phyloP scores from a whole-genome alignment of 1,140 invertebrate genomes.

The Littorina saxatilis region DNA sequence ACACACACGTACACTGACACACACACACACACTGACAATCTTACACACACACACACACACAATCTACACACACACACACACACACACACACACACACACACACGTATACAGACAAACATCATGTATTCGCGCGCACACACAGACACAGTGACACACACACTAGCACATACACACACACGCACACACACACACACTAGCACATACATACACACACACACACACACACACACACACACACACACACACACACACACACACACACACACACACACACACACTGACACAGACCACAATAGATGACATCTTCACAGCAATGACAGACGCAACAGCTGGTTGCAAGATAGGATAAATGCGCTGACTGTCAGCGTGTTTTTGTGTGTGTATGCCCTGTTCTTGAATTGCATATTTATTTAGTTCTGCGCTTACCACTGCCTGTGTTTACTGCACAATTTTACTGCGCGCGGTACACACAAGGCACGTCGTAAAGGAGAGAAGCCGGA shows the following conservation, averaged over 20 bases:
- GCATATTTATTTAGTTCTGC: too few species aligned
- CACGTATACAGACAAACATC: not conserved
- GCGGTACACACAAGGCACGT: too few species aligned
- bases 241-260: not conserved
- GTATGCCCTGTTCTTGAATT: too few species aligned
- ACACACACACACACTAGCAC: too few species aligned
- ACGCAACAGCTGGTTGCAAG: too few species aligned
- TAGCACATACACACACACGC: not conserved
- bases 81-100: not conserved
- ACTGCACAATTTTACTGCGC: too few species aligned
- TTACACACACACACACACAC: constrained; percentile 4
- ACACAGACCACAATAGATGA: not conserved
- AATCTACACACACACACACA: too few species aligned
- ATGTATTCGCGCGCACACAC: not conserved
- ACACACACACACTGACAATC: not conserved
- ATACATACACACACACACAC: not conserved
- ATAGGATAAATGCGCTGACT: too few species aligned
- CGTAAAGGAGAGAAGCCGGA: too few species aligned
- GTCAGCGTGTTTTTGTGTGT: too few species aligned
- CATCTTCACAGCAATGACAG: too few species aligned
- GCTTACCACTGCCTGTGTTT: too few species aligned
- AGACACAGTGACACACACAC: not conserved
- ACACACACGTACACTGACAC: not conserved
- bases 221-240: not conserved
- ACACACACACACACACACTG: constrained; percentile 4